These are phyloP conservation scores for Orientallactaga bullata DNA, from an alignment of 2,113 vertebrate species.

Conservation along the genomic window DNA sequence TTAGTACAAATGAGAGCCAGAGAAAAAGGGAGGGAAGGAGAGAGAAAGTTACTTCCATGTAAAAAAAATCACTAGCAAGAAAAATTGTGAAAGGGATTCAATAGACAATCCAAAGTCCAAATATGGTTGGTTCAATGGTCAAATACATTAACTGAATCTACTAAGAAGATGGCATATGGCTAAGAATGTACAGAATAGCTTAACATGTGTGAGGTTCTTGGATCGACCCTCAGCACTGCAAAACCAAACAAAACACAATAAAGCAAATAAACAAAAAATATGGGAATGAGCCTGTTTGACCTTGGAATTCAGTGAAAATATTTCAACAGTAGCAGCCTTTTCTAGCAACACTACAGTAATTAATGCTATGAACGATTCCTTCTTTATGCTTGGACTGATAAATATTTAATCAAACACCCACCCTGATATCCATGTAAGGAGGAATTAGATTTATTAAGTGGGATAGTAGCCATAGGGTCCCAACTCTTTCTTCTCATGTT, in stretches of 20 bases:
- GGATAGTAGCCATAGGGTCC: not conserved
- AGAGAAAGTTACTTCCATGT: not conserved
- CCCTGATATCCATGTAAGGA: not conserved
- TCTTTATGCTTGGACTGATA: not conserved
- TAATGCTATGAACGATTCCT: not conserved
- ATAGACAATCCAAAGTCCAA: not conserved
- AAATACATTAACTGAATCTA: not conserved
- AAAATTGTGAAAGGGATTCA: not conserved
- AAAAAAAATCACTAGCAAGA: not conserved
- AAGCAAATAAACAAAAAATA: not conserved
- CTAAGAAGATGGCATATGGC: not conserved
- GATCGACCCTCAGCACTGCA: not conserved
- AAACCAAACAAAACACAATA: not conserved
- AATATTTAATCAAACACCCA: not conserved
- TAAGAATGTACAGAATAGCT: too few relatives aligned
- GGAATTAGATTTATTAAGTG: slow-evolving; percentile 24
- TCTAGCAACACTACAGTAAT: slow-evolving; percentile 3
- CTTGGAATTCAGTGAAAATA: slow-evolving; percentile 5
- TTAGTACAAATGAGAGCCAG: not conserved
- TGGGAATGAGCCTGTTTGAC: not conserved
- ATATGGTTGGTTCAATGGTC: not conserved
- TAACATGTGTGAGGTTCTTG: not conserved
- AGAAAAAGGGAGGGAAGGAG: too few relatives aligned
- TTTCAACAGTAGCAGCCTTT: not conserved
- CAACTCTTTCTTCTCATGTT: not conserved